These are phyloP conservation scores for Rhamphomyia laevipes DNA, from an alignment of 2,888 invertebrate species.

Conservation along the genomic window DNA sequence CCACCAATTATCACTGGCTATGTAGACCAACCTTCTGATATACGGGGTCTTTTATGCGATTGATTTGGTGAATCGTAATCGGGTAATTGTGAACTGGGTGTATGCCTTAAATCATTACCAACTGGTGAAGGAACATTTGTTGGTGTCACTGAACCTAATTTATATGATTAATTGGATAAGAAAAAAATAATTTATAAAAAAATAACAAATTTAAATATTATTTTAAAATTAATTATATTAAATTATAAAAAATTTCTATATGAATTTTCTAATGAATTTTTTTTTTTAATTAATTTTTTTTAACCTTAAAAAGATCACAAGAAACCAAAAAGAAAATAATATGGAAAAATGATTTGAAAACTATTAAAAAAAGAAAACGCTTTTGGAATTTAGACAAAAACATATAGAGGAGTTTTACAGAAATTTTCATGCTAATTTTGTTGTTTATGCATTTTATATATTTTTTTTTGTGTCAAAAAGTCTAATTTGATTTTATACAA, in stretches of 20 bases:
- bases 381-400: background rate
- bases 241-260: constrained; percentile 12
- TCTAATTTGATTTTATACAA: too few species aligned
- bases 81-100: constrained; percentile 30
- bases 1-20: constrained; percentile 42
- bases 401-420: too few species aligned
- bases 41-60: constrained; percentile 68
- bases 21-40: constrained; percentile 85
- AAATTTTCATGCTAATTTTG: too few species aligned
- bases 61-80: constrained; percentile 49
- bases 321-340: constrained; percentile 10
- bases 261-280: constrained; percentile 14
- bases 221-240: constrained; percentile 1
- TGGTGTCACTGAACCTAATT: constrained; percentile 67
- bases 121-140: constrained; percentile 68
- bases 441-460: too few species aligned
- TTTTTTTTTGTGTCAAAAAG: too few species aligned
- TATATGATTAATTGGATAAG: background rate
- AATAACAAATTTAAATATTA: background rate
- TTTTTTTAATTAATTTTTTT: too few species aligned
- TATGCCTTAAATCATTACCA: constrained; percentile 41
- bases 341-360: constrained; percentile 11
- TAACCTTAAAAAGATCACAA: constrained; percentile 13
- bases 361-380: constrained; percentile 9
- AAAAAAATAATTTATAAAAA: background rate